These are phyloP conservation scores for Chrysolina haemoptera DNA, from an alignment of 2,888 invertebrate genomes.

Conservation along the genomic window DNA sequence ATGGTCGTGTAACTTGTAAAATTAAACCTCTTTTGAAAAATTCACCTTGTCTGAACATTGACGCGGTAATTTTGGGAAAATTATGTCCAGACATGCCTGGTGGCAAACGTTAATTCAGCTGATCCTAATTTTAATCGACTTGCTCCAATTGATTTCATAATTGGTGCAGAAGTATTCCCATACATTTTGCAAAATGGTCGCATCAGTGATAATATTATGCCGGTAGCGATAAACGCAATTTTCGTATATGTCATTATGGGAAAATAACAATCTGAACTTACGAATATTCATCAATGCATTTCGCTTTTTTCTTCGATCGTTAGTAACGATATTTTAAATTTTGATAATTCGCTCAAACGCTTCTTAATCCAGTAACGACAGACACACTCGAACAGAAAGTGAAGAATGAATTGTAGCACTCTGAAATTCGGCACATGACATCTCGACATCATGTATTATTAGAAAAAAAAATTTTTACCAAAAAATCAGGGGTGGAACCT, in stretches of 20 bases:
- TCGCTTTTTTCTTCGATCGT: background rate
- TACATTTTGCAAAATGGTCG: background rate
- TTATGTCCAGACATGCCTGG: background rate
- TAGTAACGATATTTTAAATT: background rate
- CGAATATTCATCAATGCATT: background rate
- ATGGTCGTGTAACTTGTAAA: background rate
- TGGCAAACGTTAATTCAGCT: background rate
- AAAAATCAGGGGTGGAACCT: too few species aligned
- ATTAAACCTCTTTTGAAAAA: background rate
- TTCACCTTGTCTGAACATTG: background rate
- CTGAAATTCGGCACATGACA: too few species aligned
- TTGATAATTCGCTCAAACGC: background rate
- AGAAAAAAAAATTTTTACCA: too few species aligned
- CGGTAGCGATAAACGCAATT: background rate
- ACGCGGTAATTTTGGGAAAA: background rate
- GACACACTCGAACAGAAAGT: too few species aligned
- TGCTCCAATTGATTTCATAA: background rate
- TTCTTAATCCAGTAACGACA: too few species aligned
- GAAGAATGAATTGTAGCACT: too few species aligned
- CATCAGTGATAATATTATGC: background rate
- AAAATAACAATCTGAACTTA: background rate
- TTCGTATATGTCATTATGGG: background rate
- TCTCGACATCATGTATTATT: too few species aligned
- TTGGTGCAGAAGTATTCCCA: background rate
- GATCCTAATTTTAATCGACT: background rate